Conservation (phyloP, 2,888 invertebrate genomes). For the Cephus rjabovi region DNA sequence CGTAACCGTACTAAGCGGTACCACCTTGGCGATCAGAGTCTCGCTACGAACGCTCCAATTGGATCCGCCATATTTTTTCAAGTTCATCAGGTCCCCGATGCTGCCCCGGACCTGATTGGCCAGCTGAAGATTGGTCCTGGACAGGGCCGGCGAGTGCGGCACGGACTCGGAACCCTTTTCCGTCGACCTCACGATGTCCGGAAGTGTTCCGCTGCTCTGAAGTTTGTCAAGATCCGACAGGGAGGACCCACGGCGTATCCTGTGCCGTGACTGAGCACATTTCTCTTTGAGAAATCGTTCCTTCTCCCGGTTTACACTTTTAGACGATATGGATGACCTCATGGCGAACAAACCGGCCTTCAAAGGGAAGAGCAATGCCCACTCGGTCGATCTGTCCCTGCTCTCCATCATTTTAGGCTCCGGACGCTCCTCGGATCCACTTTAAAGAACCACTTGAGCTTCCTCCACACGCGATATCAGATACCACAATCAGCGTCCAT, state of each 20-base stretch:
- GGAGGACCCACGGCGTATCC: constrained; percentile 78
- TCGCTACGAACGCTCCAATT: constrained; percentile 80
- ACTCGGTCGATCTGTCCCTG: constrained; percentile 70
- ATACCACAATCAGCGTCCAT: too few relatives aligned
- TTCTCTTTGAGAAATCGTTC: constrained; percentile 40
- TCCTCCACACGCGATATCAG: too few relatives aligned
- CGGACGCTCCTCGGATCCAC: neutral
- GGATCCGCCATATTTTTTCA: constrained; percentile 78
- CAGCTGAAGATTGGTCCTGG: constrained; percentile 64
- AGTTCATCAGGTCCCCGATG: constrained; percentile 84
- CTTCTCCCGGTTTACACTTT: constrained; percentile 49
- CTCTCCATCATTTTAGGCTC: constrained; percentile 50
- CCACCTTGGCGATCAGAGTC: constrained; percentile 77
- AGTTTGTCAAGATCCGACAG: constrained; percentile 80
- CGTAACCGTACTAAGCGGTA: constrained; percentile 80
- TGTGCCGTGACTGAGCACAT: constrained; percentile 41
- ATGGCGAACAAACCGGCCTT: constrained; percentile 71
- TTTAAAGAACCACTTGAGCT: too few relatives aligned
- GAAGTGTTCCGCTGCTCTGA: constrained; percentile 52
- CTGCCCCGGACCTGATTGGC: constrained; percentile 68
- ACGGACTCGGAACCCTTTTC: constrained; percentile 66
- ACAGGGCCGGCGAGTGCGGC: constrained; percentile 70
- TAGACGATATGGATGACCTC: constrained; percentile 67
- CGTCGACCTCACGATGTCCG: constrained; percentile 69
- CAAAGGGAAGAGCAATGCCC: constrained; percentile 72